Percentiles rank a stretch among this genome's conserved stretches.
These are phyloP conservation scores for Thrips palmi DNA, from an alignment of 1,140 invertebrate genomes.

Conservation along the genomic window DNA sequence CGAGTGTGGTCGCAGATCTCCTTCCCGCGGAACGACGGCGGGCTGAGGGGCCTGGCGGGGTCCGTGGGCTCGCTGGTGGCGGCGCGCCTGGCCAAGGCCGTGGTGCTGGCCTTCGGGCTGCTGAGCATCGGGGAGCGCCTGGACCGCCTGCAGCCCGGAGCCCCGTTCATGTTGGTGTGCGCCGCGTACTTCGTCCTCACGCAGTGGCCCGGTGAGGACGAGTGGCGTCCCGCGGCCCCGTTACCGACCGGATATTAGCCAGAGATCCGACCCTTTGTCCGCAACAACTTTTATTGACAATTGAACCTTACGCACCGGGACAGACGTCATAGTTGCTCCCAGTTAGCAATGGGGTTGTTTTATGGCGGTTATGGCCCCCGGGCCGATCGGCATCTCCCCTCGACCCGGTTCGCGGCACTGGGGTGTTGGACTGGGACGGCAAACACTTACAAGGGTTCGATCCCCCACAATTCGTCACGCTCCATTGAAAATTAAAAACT, in stretches of 20 bases:
- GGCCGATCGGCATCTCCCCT: too few species aligned
- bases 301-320: too few species aligned
- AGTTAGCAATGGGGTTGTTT: not conserved
- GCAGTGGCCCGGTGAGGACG: constrained; percentile 16
- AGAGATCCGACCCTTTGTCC: too few species aligned
- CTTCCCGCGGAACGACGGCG: constrained; percentile 4
- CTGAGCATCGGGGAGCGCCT: constrained; percentile 17
- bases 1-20: constrained; percentile 16
- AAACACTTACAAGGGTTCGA: too few species aligned
- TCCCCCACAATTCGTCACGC: too few species aligned
- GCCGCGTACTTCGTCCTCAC: constrained; percentile 18
- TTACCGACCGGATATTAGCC: not conserved
- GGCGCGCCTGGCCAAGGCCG: constrained; percentile 17
- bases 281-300: too few species aligned
- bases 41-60: constrained; percentile 11
- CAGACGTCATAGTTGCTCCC: too few species aligned
- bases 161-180: constrained; percentile 17
- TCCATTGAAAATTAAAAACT: too few species aligned
- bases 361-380: too few species aligned
- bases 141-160: constrained; percentile 17
- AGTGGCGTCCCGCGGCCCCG: constrained; percentile 1
- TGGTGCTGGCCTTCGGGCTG: constrained; percentile 17
- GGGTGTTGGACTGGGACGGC: too few species aligned
- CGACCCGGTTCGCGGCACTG: too few species aligned
- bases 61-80: constrained; percentile 15